Base-by-base conservation (phyloP, 2,113 vertebrate genomes). In the Dromas ardeola region DNA sequence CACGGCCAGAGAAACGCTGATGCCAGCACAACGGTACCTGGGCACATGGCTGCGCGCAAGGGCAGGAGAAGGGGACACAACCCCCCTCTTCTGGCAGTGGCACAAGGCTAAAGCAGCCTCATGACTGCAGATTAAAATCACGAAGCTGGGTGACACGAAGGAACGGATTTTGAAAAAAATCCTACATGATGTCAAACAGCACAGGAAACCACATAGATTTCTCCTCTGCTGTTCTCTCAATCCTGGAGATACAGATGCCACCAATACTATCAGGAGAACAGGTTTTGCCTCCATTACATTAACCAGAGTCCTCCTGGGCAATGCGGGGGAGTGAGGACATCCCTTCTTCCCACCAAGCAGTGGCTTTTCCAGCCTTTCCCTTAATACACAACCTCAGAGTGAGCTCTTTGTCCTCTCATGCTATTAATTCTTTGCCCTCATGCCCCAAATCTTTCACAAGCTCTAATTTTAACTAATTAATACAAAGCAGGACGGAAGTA, bases 221-320 rank as follows among this genome's bases (percentile, higher is more conserved):
- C 38, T 55, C 26, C 61, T 34, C 67, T 79, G 65, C 55, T n/a
- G 67, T 22, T 53, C 52, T 45, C 26, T 19, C 77, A 65, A 7
- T 55, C 49, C 38, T 21, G 63, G 47, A 25, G 16, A 10, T 12
- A 13, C 20, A 3, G 2, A 22, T 26, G 30, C 29, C 42, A 52
- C 11, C 11, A 8, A 11, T 3, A 19, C n/a, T 18, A 26, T 3
- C 56, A 13, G 9, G 20, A 1, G 2, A 62, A 30, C 10, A 4
- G 38, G 0, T 59, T 56, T 29, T 56, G 52, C 42, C 13, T 10
- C 38, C 74, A 2, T 11, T 4, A 27, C 15, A 42, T 17, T 23
- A 81, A 81, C 8, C 59, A 45, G 34, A 47, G 42, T 11, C 45
- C 55, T 36, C 9, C 6, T 4, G 30, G 8, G n/a, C 27, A 26